A percentile compares a stretch with the other conserved stretches of the same genome.
phyloP scores from a whole-genome alignment of 2,888 invertebrate genomes.

The Seira musarum region DNA sequence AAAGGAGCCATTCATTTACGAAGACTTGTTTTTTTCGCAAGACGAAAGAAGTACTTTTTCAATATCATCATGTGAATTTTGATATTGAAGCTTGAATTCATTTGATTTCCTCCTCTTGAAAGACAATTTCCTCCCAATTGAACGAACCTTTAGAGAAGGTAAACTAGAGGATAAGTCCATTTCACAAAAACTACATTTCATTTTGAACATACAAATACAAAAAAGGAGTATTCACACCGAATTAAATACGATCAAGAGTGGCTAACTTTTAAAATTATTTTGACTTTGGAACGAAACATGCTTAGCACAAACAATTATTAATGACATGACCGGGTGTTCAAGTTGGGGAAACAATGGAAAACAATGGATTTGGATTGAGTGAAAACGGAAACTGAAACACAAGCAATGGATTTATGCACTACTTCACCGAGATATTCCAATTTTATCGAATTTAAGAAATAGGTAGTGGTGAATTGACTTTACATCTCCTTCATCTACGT shows the following conservation, averaged over 20 bases:
- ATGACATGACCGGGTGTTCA: too few relatives aligned
- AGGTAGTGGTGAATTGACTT: too few relatives aligned
- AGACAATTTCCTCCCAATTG: conserved; percentile 41
- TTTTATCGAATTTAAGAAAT: too few relatives aligned
- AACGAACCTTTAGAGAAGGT: conserved; percentile 31
- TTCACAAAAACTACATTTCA: conserved; percentile 5
- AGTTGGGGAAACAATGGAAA: too few relatives aligned
- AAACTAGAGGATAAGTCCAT: conserved; percentile 16
- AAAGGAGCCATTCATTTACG: not conserved
- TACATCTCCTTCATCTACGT: too few relatives aligned
- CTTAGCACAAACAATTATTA: too few relatives aligned
- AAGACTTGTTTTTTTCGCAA: too few relatives aligned
- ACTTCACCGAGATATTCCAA: too few relatives aligned
- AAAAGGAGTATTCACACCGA: not conserved
- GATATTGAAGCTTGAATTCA: conserved; percentile 44
- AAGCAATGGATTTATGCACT: too few relatives aligned
- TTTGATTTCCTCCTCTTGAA: conserved; percentile 45
- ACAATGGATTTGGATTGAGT: too few relatives aligned
- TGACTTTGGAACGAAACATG: not conserved
- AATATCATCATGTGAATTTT: not conserved
- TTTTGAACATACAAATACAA: not conserved
- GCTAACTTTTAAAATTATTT: not conserved
- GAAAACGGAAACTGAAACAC: too few relatives aligned
- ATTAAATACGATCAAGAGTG: conserved; percentile 7
- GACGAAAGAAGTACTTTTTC: too few relatives aligned